A percentile compares a stretch with the other conserved stretches of the same genome.
These are phyloP conservation scores for Limnothrissa miodon DNA, from an alignment of 2,113 vertebrate genomes.

Conservation along the genomic window DNA sequence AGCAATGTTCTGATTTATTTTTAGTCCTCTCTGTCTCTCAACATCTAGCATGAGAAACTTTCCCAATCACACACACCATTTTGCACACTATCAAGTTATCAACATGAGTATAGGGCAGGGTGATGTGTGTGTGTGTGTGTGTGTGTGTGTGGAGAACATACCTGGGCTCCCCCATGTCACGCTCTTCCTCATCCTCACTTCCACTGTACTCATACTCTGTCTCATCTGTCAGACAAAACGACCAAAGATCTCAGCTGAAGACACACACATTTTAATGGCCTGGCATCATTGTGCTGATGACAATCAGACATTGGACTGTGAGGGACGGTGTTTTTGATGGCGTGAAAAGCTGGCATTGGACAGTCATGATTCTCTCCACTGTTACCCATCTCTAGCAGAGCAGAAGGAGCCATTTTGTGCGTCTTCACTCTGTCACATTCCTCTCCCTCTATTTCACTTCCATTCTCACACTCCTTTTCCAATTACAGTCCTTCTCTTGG, in stretches of 20 bases:
- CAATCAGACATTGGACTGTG: neutral
- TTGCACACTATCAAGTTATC: neutral
- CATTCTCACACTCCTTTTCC: neutral
- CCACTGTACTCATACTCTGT: constrained; percentile 98
- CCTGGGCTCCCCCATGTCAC: constrained; percentile 96
- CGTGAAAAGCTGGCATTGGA: neutral
- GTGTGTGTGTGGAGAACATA: constrained; percentile 48
- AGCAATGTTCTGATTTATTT: no score
- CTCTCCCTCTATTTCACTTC: neutral
- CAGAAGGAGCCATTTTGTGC: neutral
- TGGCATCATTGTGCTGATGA: neutral
- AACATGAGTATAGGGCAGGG: neutral
- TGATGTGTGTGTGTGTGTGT: neutral
- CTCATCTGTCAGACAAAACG: constrained; percentile 77
- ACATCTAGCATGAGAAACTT: no score
- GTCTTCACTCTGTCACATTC: neutral
- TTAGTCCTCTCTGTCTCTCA: no score
- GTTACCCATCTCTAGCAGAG: neutral
- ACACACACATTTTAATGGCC: neutral
- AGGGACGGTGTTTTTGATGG: neutral
- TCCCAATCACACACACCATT: neutral
- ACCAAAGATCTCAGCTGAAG: neutral
- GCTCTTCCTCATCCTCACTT: constrained; percentile 96
- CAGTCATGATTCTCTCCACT: neutral
- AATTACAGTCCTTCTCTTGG: neutral